These are phyloP conservation scores for Dryocosmus kuriphilus DNA, from an alignment of 2,888 invertebrate species.

Conservation along the genomic window DNA sequence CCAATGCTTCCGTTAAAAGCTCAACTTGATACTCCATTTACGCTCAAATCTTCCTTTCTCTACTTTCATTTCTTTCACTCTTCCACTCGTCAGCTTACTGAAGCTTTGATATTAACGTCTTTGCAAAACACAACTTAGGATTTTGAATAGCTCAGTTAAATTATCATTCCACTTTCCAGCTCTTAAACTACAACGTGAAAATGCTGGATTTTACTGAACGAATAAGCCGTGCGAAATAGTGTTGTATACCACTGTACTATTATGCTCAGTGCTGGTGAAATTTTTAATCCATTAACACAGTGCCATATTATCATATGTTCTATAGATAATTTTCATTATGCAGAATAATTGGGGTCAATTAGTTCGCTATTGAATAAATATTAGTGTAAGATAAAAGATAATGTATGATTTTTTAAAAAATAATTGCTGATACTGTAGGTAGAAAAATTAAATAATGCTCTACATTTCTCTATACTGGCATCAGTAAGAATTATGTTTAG, in stretches of 20 bases:
- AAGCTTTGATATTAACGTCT: not conserved
- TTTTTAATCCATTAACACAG: not conserved
- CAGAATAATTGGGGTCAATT: not conserved
- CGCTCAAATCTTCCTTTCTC: conserved; percentile 24
- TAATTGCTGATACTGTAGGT: not conserved
- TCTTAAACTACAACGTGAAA: not conserved
- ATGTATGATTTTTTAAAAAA: not conserved
- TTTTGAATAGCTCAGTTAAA: conserved; percentile 6
- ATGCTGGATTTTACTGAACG: not conserved
- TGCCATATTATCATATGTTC: not conserved
- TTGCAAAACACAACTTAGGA: conserved; percentile 3
- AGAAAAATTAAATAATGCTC: not conserved
- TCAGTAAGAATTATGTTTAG: conserved; percentile 20
- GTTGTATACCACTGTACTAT: not conserved
- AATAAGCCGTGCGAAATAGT: not conserved
- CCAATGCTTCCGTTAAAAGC: not conserved
- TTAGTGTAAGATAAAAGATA: not conserved
- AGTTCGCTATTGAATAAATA: not conserved
- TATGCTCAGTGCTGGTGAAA: not conserved
- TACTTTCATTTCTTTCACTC: conserved; percentile 5
- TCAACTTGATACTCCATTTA: conserved; percentile 13
- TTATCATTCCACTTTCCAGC: not conserved
- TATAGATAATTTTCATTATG: not conserved
- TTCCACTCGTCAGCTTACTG: not conserved
- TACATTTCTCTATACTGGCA: conserved; percentile 39